Evolutionary conservation across 2,113 vertebrate genomes (phyloP), one percentile per base, ranked within the genome.

Genomic region (Buteo buteo): DNA sequence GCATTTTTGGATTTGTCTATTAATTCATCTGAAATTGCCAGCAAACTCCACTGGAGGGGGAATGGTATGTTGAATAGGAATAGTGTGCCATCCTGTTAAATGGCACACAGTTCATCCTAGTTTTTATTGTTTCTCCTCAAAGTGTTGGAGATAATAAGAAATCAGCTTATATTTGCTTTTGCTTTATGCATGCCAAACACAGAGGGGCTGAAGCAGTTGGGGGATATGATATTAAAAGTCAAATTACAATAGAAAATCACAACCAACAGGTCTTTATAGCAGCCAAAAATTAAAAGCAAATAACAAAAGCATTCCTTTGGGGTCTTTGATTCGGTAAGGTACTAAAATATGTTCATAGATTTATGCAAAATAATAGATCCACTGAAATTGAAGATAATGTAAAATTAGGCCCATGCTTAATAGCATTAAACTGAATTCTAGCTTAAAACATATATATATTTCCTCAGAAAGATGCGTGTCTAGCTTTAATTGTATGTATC

Each of bases 221-320:
- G 91, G 77, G 54, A 91, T 87, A 62, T 31, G n/a, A 94, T 82
- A 90, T 90, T 87, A 97, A 91, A 97, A 97, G 86, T 89, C 86
- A 95, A 91, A 94, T 95, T 86, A 59, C 36, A 95, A 69, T 11
- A 94, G 59, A 69, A 95, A 97, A 55, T 65, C 57, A 44, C 66
- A 92, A 90, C 9, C 6, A 86, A 13, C 1, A 3, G 49, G 54
- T 97, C 76, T 72, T 92, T 94, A 76, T 59, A 96, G 72, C 80
- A 96, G 91, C 5, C 31, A 87, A 94, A 97, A 95, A 95, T 93
- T 86, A 96, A 97, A 97, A 88, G 82, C 79, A 96, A 96, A 97
- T 83, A 82, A 62, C 54, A 86, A 95, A 93, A 87, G 9, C n/a
- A 79, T 73, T 76, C 94, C 66, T 36, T 64, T 64, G 91, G 66